Base-by-base conservation (phyloP, 2,113 vertebrate species). In the Centropus unirufus region DNA sequence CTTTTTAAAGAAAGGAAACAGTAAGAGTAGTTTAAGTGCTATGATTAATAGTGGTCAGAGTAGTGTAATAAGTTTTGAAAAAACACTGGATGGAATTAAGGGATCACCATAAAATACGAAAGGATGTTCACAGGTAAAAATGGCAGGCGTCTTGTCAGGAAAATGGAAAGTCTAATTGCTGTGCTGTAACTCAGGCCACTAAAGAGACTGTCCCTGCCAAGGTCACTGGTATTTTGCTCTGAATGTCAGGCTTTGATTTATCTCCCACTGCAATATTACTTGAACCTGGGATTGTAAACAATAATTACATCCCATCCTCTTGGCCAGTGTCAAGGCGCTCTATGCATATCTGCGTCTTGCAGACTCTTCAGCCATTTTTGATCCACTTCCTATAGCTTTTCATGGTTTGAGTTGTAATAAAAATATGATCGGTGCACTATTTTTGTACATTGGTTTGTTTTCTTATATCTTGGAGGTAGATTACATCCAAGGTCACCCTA, bases 31-130 rank as follows among this genome's bases (percentile, higher is more conserved):
- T 1, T 1, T 3, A 30, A 22, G n/a, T 4, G 52, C 46, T 17
- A 4, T 8, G 34, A 26, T 17, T 14, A 6, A 6, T 0, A 1
- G 11, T 5, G 18, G 5, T 6, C 3, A 9, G 36, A 55, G 47
- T 1, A 24, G 39, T 2, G 0, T 4, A 29, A 0, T 3, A 3
- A 14, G 11, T 49, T 42, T 40, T 1, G 1, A 3, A 18, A 36
- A 10, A 7, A 1, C n/a, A 3, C 7, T 9, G 39, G 26, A 6
- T 16, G 34, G 66, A 7, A 17, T 4, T 3, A 8, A 17, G 40
- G 44, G 39, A 4, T 36, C 6, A 4, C 3, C 73, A 7, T 4
- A 3, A 34, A 32, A 39, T 36, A 55, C 30, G 17, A 47, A 36
- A 36, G 72, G 67, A 11, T 4, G 0, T 2, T 4, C 4, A 2